These are phyloP conservation scores for Aspidiotus rigidus DNA, from an alignment of 2,888 invertebrate genomes.

Conservation along the genomic window DNA sequence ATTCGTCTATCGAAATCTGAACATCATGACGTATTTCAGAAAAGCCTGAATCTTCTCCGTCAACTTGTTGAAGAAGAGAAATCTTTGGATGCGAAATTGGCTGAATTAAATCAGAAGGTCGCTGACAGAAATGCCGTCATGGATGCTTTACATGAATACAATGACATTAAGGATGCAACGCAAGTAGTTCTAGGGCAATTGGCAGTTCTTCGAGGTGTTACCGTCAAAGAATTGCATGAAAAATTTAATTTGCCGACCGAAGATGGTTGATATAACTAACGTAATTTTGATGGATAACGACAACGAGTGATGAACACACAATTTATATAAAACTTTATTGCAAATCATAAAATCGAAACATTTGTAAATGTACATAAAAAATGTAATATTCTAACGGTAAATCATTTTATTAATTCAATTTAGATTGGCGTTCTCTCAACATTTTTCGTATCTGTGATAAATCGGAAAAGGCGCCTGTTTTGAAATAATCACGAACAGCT, in stretches of 20 bases:
- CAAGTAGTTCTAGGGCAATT: constrained; percentile 36
- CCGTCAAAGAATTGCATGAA: constrained; percentile 35
- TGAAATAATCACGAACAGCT: constrained; percentile 5
- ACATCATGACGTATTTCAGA: background rate
- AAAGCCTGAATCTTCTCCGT: background rate
- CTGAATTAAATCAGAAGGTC: constrained; percentile 15
- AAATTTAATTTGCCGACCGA: constrained; percentile 33
- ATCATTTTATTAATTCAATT: background rate
- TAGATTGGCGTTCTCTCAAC: constrained; percentile 13
- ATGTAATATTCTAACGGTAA: background rate
- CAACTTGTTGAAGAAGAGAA: constrained; percentile 18
- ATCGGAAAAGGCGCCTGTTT: constrained; percentile 14
- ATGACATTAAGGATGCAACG: constrained; percentile 37
- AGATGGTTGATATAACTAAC: background rate
- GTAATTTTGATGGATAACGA: background rate
- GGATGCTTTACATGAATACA: constrained; percentile 36
- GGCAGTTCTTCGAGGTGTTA: constrained; percentile 35
- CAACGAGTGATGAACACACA: background rate
- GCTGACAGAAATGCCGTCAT: constrained; percentile 32
- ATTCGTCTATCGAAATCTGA: too few species aligned
- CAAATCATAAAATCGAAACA: background rate
- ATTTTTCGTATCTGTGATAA: constrained; percentile 21
- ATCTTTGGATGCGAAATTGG: constrained; percentile 18
- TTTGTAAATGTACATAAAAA: constrained; percentile 7
- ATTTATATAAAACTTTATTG: background rate